Percentiles rank a stretch among this genome's conserved stretches.
These are phyloP conservation scores for Melopsittacus undulatus DNA, from an alignment of 2,797 vertebrate species.

Conservation along the genomic window DNA sequence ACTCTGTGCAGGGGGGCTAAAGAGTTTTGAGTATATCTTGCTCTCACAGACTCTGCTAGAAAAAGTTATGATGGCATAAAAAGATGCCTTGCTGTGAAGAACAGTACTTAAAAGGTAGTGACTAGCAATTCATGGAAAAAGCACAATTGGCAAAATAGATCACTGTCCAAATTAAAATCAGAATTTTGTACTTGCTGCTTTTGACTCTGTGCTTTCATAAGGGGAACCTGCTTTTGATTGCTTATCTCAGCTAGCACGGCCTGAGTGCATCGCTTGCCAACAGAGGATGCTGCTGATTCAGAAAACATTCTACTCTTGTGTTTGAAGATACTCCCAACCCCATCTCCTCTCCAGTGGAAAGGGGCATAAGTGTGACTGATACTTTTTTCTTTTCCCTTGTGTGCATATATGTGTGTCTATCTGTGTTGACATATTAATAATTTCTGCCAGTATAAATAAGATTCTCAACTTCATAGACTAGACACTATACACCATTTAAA, in stretches of 20 bases:
- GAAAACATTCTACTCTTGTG: not conserved
- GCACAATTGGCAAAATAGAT: not conserved
- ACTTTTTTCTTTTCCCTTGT: not conserved
- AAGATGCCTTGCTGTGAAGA: not conserved
- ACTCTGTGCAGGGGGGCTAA: not conserved
- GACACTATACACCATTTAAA: not conserved
- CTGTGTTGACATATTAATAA: not conserved
- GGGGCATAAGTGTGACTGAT: not conserved
- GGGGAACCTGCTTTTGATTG: not conserved
- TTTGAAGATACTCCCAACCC: not conserved
- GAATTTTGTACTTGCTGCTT: not conserved
- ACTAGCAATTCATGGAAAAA: not conserved
- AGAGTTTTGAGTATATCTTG: not conserved
- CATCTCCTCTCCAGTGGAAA: accelerated
- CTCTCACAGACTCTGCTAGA: not conserved
- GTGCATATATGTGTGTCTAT: not conserved
- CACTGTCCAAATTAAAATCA: not conserved
- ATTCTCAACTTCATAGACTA: not conserved
- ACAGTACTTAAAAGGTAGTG: not conserved
- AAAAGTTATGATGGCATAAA: not conserved
- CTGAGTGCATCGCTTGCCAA: not conserved
- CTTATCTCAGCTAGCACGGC: not conserved
- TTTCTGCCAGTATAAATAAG: not conserved
- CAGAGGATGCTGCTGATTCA: constrained; percentile 44
- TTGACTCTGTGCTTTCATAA: not conserved